Conservation (phyloP, 1,140 invertebrate species). For the Hypsibius dujardini region DNA sequence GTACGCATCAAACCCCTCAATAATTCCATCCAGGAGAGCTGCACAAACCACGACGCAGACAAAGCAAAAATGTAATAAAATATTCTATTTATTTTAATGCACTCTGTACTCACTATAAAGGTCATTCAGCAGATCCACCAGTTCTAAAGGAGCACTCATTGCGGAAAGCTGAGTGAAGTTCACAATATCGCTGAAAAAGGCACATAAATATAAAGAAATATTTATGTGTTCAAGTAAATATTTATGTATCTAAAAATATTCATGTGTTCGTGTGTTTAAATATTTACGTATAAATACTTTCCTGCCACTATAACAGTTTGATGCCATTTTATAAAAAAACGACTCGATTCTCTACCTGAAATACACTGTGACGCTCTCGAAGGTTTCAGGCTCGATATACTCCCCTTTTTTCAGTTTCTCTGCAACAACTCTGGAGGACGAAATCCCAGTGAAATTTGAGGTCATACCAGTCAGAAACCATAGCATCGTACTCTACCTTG, state of each 20-base stretch:
- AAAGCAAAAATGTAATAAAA: neutral
- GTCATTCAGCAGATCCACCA: conserved; percentile 87
- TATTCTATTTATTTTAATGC: too few species aligned
- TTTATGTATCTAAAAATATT: neutral
- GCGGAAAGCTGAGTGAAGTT: conserved; percentile 58
- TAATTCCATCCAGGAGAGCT: conserved; percentile 29
- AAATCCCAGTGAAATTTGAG: neutral
- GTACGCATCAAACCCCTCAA: conserved; percentile 31
- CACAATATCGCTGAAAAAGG: conserved; percentile 64
- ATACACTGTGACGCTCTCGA: conserved; percentile 74
- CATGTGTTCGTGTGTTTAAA: too few species aligned
- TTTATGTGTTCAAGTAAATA: neutral
- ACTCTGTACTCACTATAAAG: conserved; percentile 11
- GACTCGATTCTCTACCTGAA: conserved; percentile 35
- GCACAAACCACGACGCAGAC: neutral
- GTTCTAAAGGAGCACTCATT: conserved; percentile 70
- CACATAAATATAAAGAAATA: neutral
- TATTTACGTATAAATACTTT: too few species aligned
- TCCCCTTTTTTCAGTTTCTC: conserved; percentile 67
- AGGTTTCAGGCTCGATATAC: conserved; percentile 68
- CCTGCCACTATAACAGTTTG: neutral
- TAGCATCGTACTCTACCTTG: conserved; percentile 47
- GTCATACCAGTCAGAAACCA: neutral
- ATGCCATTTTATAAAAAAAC: neutral
- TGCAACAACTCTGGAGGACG: conserved; percentile 52